Base-by-base conservation (phyloP, 2,113 vertebrate genomes). In the Microcebus ravelobensis region DNA sequence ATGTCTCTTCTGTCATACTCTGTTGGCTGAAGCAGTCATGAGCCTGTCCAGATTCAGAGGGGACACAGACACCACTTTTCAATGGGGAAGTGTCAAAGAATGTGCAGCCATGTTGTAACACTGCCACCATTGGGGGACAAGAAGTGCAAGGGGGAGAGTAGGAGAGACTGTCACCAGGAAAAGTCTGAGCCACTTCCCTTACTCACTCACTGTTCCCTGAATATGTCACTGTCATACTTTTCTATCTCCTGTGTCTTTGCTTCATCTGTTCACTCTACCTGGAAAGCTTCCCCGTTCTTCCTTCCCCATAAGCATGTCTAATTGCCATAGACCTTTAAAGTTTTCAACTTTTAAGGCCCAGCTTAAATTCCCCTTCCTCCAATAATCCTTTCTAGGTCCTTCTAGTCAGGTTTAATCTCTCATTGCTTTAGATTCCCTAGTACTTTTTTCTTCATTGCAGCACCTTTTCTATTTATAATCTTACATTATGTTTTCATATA, bases 401-500 rank as follows among this genome's bases (percentile, higher is more conserved):
- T 50, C 39, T 4, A 73, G 29, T 95, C 70, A 79, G 42, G 15
- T 82, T 87, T 94, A 71, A 87, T 73, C 17, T 87, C 31, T 84
- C 45, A 74, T n/a, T 48, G 42, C 81, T 87, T 83, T 93, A 83
- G 63, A 87, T 80, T 92, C 65, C 87, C 77, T 68, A n/a, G n/a
- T 39, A 63, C 57, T 42, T 94, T 82, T 61, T 83, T 79, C 92
- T 95, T 95, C 85, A 77, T 48, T 55, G 74, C 0, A 70, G 39
- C 31, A 81, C 11, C 52, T 59, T 91, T 70, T 29, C 73, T 73
- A 42, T 27, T 89, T 23, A 86, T 68, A n/a, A 67, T 34, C 36
- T 92, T 83, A 79, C 9, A 90, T 52, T 83, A 73, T 73, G 31
- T 77, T 97, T 85, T 79, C 59, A 67, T 80, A 91, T 70, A 93